Percentiles rank a stretch among this genome's conserved stretches.
phyloP scores from a whole-genome alignment of 2,113 vertebrate genomes.

The Perccottus glenii region DNA sequence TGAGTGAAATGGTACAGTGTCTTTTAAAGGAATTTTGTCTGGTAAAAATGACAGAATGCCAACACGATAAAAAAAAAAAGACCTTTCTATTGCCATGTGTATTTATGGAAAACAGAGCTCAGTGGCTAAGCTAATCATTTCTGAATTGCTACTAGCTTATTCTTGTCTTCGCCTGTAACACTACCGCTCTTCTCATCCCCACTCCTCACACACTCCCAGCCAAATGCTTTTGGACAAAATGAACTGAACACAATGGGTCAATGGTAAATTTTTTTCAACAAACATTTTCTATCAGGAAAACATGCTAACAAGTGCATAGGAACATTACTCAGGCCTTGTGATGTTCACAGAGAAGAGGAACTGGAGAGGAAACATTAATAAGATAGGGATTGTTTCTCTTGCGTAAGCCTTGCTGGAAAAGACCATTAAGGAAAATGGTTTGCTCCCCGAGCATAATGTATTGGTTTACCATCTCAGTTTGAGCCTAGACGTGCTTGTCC shows the following conservation, averaged over 20 bases:
- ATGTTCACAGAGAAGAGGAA: constrained; percentile 71
- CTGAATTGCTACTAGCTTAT: constrained; percentile 56
- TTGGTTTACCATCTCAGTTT: constrained; percentile 78
- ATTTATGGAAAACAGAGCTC: constrained; percentile 37
- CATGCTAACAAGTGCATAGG: constrained; percentile 83
- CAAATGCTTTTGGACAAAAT: constrained; percentile 70
- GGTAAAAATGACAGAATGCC: constrained; percentile 38
- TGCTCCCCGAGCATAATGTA: constrained; percentile 76
- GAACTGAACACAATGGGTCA: constrained; percentile 61
- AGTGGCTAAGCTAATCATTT: constrained; percentile 47
- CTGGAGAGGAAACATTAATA: constrained; percentile 70
- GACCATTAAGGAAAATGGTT: constrained; percentile 76
- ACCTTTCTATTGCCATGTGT: constrained; percentile 26
- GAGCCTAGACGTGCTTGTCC: constrained; percentile 74
- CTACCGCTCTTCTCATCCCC: constrained; percentile 50
- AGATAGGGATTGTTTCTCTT: constrained; percentile 72
- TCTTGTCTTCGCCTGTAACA: constrained; percentile 54
- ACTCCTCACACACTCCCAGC: constrained; percentile 60
- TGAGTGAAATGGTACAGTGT: constrained; percentile 49
- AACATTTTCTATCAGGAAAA: constrained; percentile 73
- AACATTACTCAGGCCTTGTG: constrained; percentile 79
- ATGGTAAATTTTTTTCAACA: constrained; percentile 63
- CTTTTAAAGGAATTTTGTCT: constrained; percentile 41
- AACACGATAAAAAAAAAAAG: constrained; percentile 36
- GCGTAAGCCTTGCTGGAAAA: constrained; percentile 77